These are phyloP conservation scores for Philopotamus ludificatus DNA, from an alignment of 1,140 invertebrate genomes.

Conservation along the genomic window DNA sequence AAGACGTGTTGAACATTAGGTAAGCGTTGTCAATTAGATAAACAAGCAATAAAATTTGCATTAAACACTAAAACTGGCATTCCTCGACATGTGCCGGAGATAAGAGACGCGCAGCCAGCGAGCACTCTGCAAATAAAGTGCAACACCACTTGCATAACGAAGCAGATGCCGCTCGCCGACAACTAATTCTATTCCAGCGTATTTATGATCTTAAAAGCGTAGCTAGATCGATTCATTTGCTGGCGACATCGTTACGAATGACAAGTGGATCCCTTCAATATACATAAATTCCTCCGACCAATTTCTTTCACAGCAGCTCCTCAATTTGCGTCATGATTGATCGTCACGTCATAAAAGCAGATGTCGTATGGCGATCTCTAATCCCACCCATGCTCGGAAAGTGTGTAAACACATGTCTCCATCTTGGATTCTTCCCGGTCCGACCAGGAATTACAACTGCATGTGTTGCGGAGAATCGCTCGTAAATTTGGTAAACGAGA, in stretches of 20 bases:
- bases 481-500: slow-evolving; percentile 30
- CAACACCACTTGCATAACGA: slow-evolving; percentile 1
- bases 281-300: too few species aligned
- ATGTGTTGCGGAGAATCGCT: not conserved
- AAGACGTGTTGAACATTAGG: too few species aligned
- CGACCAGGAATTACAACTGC: too few species aligned
- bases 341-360: slow-evolving; percentile 11
- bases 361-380: slow-evolving; percentile 7
- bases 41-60: slow-evolving; percentile 15
- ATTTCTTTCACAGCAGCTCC: too few species aligned
- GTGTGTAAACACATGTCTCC: not conserved
- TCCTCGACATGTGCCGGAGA: not conserved
- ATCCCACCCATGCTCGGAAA: slow-evolving; percentile 6
- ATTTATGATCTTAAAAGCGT: too few species aligned
- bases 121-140: not conserved
- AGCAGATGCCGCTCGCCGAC: too few species aligned
- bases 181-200: too few species aligned
- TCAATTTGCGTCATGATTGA: too few species aligned
- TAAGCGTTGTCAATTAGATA: slow-evolving; percentile 25
- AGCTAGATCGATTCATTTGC: too few species aligned
- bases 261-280: too few species aligned
- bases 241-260: too few species aligned
- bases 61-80: slow-evolving; percentile 11
- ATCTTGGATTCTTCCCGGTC: not conserved
- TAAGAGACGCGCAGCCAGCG: not conserved